A percentile compares a stretch with the other conserved stretches of the same genome.
These are phyloP conservation scores for Petrocephalus schoutedeni DNA, from an alignment of 2,797 vertebrate genomes.

Conservation along the genomic window DNA sequence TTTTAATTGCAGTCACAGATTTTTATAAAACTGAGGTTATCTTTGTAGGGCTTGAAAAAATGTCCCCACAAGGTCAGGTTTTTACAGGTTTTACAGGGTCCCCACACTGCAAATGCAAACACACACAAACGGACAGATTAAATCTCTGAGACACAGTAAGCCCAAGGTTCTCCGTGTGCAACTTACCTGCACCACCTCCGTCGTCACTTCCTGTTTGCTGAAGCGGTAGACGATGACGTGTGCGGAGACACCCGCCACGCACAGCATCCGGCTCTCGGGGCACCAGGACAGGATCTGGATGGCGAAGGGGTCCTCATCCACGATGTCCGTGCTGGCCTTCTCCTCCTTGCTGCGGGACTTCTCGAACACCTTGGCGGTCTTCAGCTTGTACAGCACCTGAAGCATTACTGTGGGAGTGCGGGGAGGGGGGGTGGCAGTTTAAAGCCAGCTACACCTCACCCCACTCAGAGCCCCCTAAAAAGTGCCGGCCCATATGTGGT, in stretches of 20 bases:
- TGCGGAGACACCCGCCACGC: constrained; percentile 92
- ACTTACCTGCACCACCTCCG: constrained; percentile 88
- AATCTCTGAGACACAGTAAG: neutral
- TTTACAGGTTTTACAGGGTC: too few relatives aligned
- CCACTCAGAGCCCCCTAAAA: neutral
- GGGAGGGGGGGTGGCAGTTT: neutral
- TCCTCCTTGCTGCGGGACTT: constrained; percentile 89
- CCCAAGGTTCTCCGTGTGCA: too few relatives aligned
- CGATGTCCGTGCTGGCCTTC: constrained; percentile 80
- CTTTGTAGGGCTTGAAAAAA: too few relatives aligned
- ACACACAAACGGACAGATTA: neutral
- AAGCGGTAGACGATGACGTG: constrained; percentile 93
- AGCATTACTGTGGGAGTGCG: constrained; percentile 74
- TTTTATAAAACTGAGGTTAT: too few relatives aligned
- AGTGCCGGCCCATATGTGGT: neutral
- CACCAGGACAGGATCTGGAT: constrained; percentile 96
- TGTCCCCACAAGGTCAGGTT: too few relatives aligned
- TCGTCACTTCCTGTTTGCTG: constrained; percentile 90
- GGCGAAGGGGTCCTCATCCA: constrained; percentile 95
- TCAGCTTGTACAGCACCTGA: constrained; percentile 96
- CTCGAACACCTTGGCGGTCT: constrained; percentile 98
- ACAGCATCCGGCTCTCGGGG: constrained; percentile 89
- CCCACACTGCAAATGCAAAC: too few relatives aligned
- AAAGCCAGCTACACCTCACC: neutral
- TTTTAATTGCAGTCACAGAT: too few relatives aligned